phyloP scores from a whole-genome alignment of 2,888 invertebrate genomes.

The Desoria tigrina region DNA sequence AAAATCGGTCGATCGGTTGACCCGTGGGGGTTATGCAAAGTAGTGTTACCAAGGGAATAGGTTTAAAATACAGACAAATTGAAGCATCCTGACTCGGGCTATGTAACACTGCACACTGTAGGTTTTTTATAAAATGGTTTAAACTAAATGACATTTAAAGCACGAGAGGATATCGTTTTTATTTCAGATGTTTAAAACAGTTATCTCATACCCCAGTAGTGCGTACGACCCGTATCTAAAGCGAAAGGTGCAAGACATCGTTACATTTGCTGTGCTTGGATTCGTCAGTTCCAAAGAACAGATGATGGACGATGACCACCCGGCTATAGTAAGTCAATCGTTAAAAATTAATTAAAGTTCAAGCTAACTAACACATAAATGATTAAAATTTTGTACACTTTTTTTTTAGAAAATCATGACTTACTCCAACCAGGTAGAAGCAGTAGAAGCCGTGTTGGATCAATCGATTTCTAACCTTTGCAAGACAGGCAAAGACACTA shows the following conservation, averaged over 20 bases:
- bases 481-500: slow-evolving; percentile 12
- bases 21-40: no score
- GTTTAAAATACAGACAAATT: no score
- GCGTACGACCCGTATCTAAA: slow-evolving; percentile 29
- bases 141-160: slow-evolving; percentile 6
- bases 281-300: slow-evolving; percentile 15
- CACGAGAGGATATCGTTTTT: not conserved
- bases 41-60: no score
- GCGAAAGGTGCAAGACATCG: slow-evolving; percentile 28
- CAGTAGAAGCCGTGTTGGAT: slow-evolving; percentile 15
- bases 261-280: slow-evolving; percentile 25
- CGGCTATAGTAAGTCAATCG: slow-evolving; percentile 7
- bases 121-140: no score
- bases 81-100: no score
- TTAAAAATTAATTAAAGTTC: slow-evolving; percentile 3
- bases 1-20: no score
- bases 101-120: no score
- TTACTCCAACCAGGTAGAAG: slow-evolving; percentile 9
- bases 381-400: no score
- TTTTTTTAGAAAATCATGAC: slow-evolving; percentile 39
- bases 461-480: slow-evolving; percentile 26
- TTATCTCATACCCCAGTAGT: slow-evolving; percentile 9
- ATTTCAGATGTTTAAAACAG: slow-evolving; percentile 31
- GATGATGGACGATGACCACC: slow-evolving; percentile 27
- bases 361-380: no score